Base-by-base conservation (phyloP, 2,797 vertebrate species). In the Rhyacichthys aspro region DNA sequence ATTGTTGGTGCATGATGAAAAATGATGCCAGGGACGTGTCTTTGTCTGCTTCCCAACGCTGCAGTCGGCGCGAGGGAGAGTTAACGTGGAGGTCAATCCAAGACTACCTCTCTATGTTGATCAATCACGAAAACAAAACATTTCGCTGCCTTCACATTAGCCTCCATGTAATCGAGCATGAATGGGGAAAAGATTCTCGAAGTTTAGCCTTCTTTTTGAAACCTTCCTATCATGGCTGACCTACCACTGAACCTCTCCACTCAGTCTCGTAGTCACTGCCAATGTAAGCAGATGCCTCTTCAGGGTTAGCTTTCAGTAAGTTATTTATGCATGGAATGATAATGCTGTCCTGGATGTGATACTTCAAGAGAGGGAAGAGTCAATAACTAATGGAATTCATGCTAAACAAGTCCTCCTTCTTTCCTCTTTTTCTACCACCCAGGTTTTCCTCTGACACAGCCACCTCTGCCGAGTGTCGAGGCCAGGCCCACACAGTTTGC, bases 261-360 rank as follows among this genome's bases (percentile, higher is more conserved):
- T 82, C 82, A 17, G 68, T 73, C 78, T 76, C 61, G 36, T 3
- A 47, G 46, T 5, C 62, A 11, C 63, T 78, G 86, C 88, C 89
- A 86, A 82, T 77, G 76, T 89, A 88, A 90, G 86, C 86, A 88
- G 81, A 86, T 74, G 74, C 79, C 86, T 85, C 76, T 67, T 79
- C 48, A 2, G 78, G 79, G 57, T 80, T 82, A 37, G 48, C 72
- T 78, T 78, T 78, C 67, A 49, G 47, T 16, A 66, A 78, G 75
- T 84, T 79, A 84, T 80, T 86, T 80, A 79, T 78, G 83, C 81
- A 71, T 59, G 74, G 72, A 70, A 64, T 74, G 84, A 87, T 81
- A 82, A 78, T 63, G 64, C 78, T 80, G 57, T 79, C 72, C 71
- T 38, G 56, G 69, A 63, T 76, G 77, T 65, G 81, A 86, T 86